Base-by-base conservation (phyloP, 2,888 invertebrate genomes). In the Rhogogaster chlorosoma region DNA sequence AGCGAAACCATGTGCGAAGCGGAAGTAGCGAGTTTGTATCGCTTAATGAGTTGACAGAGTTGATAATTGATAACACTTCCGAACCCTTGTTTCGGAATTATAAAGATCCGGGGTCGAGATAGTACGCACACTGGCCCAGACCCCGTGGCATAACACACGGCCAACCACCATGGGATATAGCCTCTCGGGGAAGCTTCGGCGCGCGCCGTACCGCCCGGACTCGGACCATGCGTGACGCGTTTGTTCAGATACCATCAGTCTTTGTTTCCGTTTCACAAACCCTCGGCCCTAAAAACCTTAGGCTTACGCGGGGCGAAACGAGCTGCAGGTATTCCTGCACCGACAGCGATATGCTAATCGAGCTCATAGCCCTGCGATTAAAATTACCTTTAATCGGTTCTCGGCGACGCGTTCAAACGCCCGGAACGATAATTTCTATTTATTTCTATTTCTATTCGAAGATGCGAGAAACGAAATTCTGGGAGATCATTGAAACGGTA, bases 1-100 rank as follows among this genome's bases (percentile, higher is more conserved):
- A 10, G 73, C 26, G 36, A 53, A 84, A 86, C 85, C 85, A 86
- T 87, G 89, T 86, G 87, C 86, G 86, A 86, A 85, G 85, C 84
- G 84, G 84, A 84, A 84, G 84, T 84, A 70, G 84, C 84, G 78
- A 80, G 84, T 84, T 84, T 84, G 84, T 84, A 84, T 9, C 86
- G 87, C 87, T 87, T 88, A 88, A 84, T 78, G 84, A 84, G 83
- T 86, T 83, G 83, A 83, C 83, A 83, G 83, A 83, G 83, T 83
- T 83, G 83, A 83, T 83, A 83, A 83, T 83, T 83, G 83, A 83
- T 83, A 83, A 83, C 83, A 83, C 83, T 83, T 83, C 83, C 67
- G 83, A 67, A 67, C 83, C 83, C 83, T 83, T 83, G 83, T 83
- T 83, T 83, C 83, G 67, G 67, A 83, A 83, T 70, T 83, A 83